Base-by-base conservation (phyloP, 1,140 invertebrate genomes). In the Mesaphorura yosii region DNA sequence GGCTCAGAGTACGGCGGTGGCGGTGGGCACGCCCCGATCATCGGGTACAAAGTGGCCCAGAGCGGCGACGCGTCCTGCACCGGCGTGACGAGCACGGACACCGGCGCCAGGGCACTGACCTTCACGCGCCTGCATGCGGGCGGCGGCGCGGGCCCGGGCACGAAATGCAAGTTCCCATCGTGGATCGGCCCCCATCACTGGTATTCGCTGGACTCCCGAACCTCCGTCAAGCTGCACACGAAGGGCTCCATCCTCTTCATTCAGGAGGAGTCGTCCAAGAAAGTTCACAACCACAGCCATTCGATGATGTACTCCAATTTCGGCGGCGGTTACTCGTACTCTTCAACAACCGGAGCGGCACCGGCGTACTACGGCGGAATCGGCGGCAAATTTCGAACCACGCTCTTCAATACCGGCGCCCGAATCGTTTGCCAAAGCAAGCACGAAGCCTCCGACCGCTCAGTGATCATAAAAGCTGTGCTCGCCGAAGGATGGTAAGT, bases 21-120 rank as follows among this genome's bases (percentile, higher is more conserved):
- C n/a, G n/a, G n/a, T n/a, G 48, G 48, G 40, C 46, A 48, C 29
- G 6, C 28, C 5, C 10, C 25, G 7, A 51, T 26, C 28, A 70
- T 73, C 56, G 68, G 85, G 66, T 86, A 84, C 69, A 77, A 80
- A 61, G 78, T 89, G 45, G 84, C 85, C 0, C 85, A 90, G 71
- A 88, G 84, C 47, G 87, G 86, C 10, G 86, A 89, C 69, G 86
- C 86, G 29, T 87, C 85, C 5, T 90, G 86, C 71, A 87, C 87
- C 67, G 86, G 85, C 5, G 73, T 88, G 23, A 83, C 83, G 65
- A 84, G 83, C 64, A 80, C 85, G 0, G 79, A 75, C 7, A 83
- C 86, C 64, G 84, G 83, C 2, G 83, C 81, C 22, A 70, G 81
- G 17, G 84, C 81, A n/a, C n/a, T n/a, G n/a, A n/a, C n/a, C n/a